phyloP scores from a whole-genome alignment of 2,113 vertebrate species.

The Eidolon helvum region DNA sequence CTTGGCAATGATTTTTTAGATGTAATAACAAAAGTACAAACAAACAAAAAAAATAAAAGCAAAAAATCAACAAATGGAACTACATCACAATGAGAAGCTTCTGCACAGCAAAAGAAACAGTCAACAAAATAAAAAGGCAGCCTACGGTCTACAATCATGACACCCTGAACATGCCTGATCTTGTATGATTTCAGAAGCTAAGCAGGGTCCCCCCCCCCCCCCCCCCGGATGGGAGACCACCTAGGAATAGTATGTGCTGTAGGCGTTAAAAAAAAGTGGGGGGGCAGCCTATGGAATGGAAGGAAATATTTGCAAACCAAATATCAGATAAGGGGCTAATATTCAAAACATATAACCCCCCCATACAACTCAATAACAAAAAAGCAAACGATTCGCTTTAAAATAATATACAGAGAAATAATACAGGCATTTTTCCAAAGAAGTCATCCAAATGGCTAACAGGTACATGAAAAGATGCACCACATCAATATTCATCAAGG shows the following conservation, averaged over 20 bases:
- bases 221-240: too few relatives aligned
- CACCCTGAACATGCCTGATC: too few relatives aligned
- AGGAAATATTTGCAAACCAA: not conserved
- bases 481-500: not conserved
- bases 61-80: not conserved
- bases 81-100: not conserved
- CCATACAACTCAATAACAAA: not conserved
- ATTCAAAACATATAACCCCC: not conserved
- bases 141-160: too few relatives aligned
- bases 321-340: not conserved
- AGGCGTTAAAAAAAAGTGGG: too few relatives aligned
- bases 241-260: too few relatives aligned
- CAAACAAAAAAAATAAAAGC: not conserved
- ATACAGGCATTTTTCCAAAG: not conserved
- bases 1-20: not conserved
- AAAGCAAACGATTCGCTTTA: not conserved
- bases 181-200: too few relatives aligned
- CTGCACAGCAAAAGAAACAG: not conserved
- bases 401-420: not conserved
- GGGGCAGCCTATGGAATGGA: not conserved
- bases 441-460: not conserved
- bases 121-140: not conserved
- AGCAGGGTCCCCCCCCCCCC: too few relatives aligned
- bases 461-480: not conserved
- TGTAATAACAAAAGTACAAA: not conserved